These are phyloP conservation scores for Drosophila greeni DNA, from an alignment of 2,888 invertebrate species.

Conservation along the genomic window DNA sequence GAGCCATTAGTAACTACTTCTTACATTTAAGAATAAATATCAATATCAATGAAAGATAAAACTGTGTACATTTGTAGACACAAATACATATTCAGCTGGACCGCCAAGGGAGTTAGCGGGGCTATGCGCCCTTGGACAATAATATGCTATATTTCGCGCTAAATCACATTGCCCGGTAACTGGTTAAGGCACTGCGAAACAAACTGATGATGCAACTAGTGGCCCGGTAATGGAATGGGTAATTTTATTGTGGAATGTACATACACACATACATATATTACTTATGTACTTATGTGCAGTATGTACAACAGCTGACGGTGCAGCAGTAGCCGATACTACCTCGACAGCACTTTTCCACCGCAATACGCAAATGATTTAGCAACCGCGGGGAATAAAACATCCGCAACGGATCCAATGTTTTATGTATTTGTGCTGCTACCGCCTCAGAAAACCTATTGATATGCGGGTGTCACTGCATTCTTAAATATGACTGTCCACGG, in stretches of 20 bases:
- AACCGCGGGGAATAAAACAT: neutral
- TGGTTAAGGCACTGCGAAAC: constrained; percentile 21
- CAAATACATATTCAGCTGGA: neutral
- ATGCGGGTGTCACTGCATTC: constrained; percentile 21
- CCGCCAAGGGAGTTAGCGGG: neutral
- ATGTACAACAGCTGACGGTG: constrained; percentile 29
- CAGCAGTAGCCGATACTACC: constrained; percentile 13
- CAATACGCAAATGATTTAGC: constrained; percentile 10
- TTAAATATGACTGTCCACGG: constrained; percentile 2
- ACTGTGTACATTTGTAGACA: neutral
- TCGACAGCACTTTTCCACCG: constrained; percentile 8
- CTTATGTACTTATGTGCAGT: neutral
- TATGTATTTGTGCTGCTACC: constrained; percentile 14
- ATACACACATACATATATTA: neutral
- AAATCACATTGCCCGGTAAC: constrained; percentile 21
- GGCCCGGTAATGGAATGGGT: constrained; percentile 20
- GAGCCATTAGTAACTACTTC: neutral
- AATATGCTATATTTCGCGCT: constrained; percentile 24
- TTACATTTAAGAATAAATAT: neutral
- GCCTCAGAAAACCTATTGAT: neutral
- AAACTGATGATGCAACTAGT: constrained; percentile 38
- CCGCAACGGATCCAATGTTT: constrained; percentile 10
- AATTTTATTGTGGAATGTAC: constrained; percentile 14
- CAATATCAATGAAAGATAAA: neutral
- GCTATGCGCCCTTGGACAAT: constrained; percentile 15